Base-by-base conservation (phyloP, 2,888 invertebrate species). In the Dinocampus coccinellae region DNA sequence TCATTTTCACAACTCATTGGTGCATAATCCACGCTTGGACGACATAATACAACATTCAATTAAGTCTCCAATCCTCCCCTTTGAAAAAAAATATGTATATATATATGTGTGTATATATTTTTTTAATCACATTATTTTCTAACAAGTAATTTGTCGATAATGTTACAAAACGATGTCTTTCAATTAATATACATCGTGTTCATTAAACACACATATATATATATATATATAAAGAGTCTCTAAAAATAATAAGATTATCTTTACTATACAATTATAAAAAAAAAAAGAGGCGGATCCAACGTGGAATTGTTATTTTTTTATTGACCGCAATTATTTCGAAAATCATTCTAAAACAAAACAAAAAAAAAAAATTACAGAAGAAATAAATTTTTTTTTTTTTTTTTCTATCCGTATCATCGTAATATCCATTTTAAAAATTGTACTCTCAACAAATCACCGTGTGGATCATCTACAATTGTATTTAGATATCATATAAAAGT, bases 401-500 rank as follows among this genome's bases (percentile, higher is more conserved):
- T n/a, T n/a, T n/a, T n/a, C n/a, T 16, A 47, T 47, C 16, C 16
- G 47, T 16, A 47, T 29, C 34, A 34, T 16, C 58, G 26, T 26
- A 13, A 24, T 55, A 22, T 55, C n/a, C 55, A 24, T 24, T 55
- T 55, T 55, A n/a, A 24, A 55, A 55, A 55, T 55, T 55, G 55
- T 58, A 33, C 33, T 16, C 58, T 58, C 58, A 20, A 58, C 16
- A 26, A 22, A 26, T 29, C 29, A 58, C 58, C n/a, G 34, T 58
- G n/a, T 58, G 58, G 34, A 58, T 58, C 58, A 58, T 58, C 58
- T 58, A 34, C 58, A 26, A 29, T 58, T n/a, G 33, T 58, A 68
- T 68, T 63, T 72, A 63, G 68, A 53, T 72, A 82, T n/a, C 76
- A 78, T 82, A 81, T 82, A 82, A 81, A 83, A 83, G 80, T 82